A percentile compares a stretch with the other conserved stretches of the same genome.
Evolutionary conservation across 2,113 vertebrate species (phyloP).

Genomic region (Hemiscyllium ocellatum): DNA sequence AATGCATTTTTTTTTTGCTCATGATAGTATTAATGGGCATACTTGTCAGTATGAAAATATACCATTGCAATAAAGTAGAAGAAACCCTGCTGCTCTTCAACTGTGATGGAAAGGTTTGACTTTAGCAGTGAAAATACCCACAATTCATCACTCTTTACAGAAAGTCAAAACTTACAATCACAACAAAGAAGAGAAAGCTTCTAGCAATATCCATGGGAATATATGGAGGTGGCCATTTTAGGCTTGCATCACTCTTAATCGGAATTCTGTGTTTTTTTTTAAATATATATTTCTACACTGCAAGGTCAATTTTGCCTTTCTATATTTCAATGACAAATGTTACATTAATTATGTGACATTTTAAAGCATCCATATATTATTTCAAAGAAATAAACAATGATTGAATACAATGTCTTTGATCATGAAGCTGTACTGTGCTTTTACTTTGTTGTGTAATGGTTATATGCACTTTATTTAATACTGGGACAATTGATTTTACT

Average conservation of each 20-base stretch:
- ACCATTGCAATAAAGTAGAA: background rate
- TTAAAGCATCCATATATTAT: background rate
- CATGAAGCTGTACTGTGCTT: background rate
- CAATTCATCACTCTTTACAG: slow-evolving; percentile 29
- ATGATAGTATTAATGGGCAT: slow-evolving; percentile 26
- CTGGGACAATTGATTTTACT: background rate
- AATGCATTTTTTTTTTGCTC: slow-evolving; percentile 21
- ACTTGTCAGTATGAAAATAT: slow-evolving; percentile 36
- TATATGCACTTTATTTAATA: background rate
- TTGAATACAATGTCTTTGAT: background rate
- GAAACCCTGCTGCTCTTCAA: slow-evolving; percentile 27
- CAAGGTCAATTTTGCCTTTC: background rate
- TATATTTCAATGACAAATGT: background rate
- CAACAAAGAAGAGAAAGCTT: background rate
- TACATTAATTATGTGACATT: background rate
- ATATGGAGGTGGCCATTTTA: background rate
- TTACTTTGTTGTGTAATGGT: background rate
- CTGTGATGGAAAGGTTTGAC: slow-evolving; percentile 35
- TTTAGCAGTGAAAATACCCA: slow-evolving; percentile 32
- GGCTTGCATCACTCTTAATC: background rate
- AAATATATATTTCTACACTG: background rate
- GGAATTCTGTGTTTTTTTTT: background rate
- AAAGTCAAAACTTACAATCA: slow-evolving; percentile 33
- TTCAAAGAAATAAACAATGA: background rate
- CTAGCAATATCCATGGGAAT: background rate